Base-by-base conservation (phyloP, 2,888 invertebrate species). In the Bugulina stolonifera region DNA sequence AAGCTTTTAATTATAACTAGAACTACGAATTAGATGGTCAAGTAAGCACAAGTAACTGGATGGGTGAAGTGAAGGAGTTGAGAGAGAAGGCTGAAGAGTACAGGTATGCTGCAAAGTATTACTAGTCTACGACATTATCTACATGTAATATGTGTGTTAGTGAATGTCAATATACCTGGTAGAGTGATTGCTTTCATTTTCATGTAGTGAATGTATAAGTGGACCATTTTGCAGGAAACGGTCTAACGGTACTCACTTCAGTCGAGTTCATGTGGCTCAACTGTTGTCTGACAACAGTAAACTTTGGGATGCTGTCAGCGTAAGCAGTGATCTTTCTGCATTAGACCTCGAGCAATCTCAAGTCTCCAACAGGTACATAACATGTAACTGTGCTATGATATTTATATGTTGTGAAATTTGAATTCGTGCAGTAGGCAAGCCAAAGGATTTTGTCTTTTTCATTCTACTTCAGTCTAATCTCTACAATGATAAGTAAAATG, bases 31-130 rank as follows among this genome's bases (percentile, higher is more conserved):
- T 32, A 3, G 64, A 64, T 34, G 27, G 29, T 14, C 22, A 64
- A 3, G 29, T 14, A 64, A 64, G 32, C 32, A 29, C 70, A 3
- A 32, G 54, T 10, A 77, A 77, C 73, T 88, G 88, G 88, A 88
- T 86, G 80, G 82, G 90, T 79, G 95, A 96, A 86, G 93, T 95
- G 80, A 89, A 93, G 82, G 95, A 95, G 86, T 89, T 95, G 81
- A 90, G 95, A 83, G 93, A 93, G 85, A 93, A 94, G 86, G 96
- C 96, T 81, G 93, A 92, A 82, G 94, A 95, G 86, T 97, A 96
- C 87, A 93, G 93, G 89, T 93, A 93, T 87, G 77, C 85, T 43
- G 82, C 3, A 55, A 18, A 55, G 23, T 5, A 55, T 10, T 18
- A 43, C 43, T n/a, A n/a, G n/a, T n/a, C n/a, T n/a, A n/a, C n/a